These are phyloP conservation scores for Phalanger gymnotis DNA, from an alignment of 2,797 vertebrate genomes.

Conservation along the genomic window DNA sequence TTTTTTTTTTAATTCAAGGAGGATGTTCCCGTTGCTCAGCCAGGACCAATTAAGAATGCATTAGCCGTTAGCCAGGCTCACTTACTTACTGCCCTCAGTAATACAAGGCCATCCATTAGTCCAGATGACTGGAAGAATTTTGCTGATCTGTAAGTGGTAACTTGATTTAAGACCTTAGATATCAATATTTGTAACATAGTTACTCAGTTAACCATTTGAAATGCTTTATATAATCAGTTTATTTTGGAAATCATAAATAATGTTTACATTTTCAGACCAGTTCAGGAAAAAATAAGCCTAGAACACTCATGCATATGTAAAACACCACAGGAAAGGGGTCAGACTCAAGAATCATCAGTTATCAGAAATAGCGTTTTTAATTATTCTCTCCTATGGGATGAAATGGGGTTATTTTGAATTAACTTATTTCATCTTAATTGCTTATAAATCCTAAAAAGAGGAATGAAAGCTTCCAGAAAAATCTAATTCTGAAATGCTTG, in stretches of 20 bases:
- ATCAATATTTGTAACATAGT: neutral
- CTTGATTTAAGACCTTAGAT: neutral
- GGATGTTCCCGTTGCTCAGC: slow-evolving; percentile 80
- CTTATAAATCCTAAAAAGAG: neutral
- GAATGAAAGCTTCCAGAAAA: neutral
- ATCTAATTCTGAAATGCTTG: neutral
- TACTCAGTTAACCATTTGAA: slow-evolving; percentile 29
- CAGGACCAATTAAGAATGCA: slow-evolving; percentile 82
- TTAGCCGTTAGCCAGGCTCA: slow-evolving; percentile 88
- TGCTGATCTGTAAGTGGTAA: slow-evolving; percentile 90
- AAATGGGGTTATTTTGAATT: slow-evolving; percentile 38
- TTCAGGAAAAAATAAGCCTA: neutral
- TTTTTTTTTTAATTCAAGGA: slow-evolving; percentile 82
- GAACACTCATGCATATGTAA: neutral
- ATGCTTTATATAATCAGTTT: neutral
- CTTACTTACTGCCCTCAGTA: slow-evolving; percentile 88
- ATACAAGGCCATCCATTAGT: slow-evolving; percentile 91
- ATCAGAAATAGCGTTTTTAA: slow-evolving; percentile 41
- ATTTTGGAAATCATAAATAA: slow-evolving; percentile 23
- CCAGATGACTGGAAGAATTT: slow-evolving; percentile 93
- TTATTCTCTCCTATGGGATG: slow-evolving; percentile 19
- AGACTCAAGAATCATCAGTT: neutral
- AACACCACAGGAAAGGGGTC: neutral
- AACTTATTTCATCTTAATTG: slow-evolving; percentile 44
- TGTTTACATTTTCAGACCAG: slow-evolving; percentile 37